These are phyloP conservation scores for Trichonephila clavipes DNA, from an alignment of 1,140 invertebrate species.

Conservation along the genomic window DNA sequence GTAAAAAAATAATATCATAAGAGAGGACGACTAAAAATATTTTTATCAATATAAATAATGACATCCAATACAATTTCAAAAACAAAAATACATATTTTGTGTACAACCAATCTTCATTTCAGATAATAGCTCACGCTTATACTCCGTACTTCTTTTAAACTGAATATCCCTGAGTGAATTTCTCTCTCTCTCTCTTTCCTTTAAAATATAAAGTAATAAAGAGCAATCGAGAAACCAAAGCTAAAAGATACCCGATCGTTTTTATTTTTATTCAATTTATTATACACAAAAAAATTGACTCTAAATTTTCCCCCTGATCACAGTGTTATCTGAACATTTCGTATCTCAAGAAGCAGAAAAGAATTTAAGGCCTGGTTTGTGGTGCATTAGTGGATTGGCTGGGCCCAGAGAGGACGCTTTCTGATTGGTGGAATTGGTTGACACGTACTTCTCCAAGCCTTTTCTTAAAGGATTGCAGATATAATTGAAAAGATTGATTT, in stretches of 20 bases:
- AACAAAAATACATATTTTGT: not conserved
- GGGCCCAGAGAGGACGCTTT: not conserved
- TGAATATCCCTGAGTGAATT: not conserved
- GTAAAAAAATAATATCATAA: too few relatives aligned
- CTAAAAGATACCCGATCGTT: not conserved
- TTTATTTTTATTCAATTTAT: not conserved
- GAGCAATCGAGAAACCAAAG: not conserved
- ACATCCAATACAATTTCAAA: not conserved
- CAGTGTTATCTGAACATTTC: conserved; percentile 4
- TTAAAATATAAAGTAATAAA: not conserved
- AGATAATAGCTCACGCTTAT: not conserved
- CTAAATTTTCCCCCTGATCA: not conserved
- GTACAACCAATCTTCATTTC: not conserved
- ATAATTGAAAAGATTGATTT: conserved; percentile 68
- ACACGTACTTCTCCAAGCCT: conserved; percentile 42
- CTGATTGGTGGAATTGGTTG: conserved; percentile 49
- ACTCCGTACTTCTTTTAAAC: not conserved
- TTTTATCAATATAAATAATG: too few relatives aligned
- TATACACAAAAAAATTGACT: not conserved
- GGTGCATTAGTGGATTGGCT: conserved; percentile 59
- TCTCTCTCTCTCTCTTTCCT: not conserved
- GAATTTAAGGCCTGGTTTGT: conserved; percentile 11
- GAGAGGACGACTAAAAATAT: too few relatives aligned
- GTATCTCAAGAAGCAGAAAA: not conserved
- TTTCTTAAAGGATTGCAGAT: conserved; percentile 58